Evolutionary conservation across 53 echinoderm and acorn worm species (phyloP), one percentile per base, ranked within the genome.

Genomic region (Crossaster papposus): DNA sequence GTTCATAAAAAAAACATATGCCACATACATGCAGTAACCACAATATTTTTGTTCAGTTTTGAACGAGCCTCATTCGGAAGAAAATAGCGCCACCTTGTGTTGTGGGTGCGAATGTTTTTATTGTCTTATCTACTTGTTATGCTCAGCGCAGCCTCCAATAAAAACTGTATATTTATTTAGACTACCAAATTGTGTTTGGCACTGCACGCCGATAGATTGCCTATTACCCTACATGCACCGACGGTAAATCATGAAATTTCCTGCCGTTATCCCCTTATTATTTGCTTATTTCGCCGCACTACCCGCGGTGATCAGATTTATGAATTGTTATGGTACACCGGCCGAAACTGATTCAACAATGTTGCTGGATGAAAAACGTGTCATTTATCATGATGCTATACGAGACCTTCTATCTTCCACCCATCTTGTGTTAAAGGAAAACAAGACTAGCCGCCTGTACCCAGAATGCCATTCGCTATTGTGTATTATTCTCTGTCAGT

Each of bases 401-500:
- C 68, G 83, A 70, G 83, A 7, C n/a, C n/a, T 38, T 68, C 11
- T 28, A 26, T 68, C 68, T 26, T 0, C 68, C 68, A 26, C 0
- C 4, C 62, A 4, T 34, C 35, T 63, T 18, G 15, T 30, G 38
- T 12, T 9, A n/a, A 28, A 79, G 54, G 54, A 26, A 62, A 63
- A 11, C 68, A 34, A 73, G 44, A 44, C 2, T 44, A 5, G 44
- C 74, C 34, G 36, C 32, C 17, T 2, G 28, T 20, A 55, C 82
- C 28, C 26, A 38, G 29, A 44, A 82, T 37, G 70, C 24, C 65
- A 65, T 64, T 36, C 65, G 68, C 24, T 82, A 70, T 82, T 82
- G 82, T 82, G 82, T 82, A 82, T 82, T 82, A 37, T 81, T 81
- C 81, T 81, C 55, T 81, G 81, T 81, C 81, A 81, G 13, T 20